These are phyloP conservation scores for Seira sanloemensis DNA, from an alignment of 2,888 invertebrate species.

Conservation along the genomic window DNA sequence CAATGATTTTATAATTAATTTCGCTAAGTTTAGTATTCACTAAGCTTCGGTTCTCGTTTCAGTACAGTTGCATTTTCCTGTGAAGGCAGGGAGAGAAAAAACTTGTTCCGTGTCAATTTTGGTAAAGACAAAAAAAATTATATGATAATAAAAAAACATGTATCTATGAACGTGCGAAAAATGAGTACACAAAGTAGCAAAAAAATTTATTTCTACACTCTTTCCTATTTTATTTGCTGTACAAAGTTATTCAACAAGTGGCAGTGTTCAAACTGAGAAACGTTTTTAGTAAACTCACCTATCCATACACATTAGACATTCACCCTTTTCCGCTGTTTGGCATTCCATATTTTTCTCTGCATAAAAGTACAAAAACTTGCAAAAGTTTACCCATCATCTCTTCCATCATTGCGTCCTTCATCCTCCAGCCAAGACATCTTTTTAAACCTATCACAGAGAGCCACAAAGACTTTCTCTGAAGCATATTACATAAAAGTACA, in stretches of 20 bases:
- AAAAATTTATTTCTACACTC: neutral
- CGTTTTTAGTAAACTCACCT: too few species aligned
- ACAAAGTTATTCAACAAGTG: constrained; percentile 31
- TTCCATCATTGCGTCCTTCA: too few species aligned
- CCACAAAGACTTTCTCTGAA: too few species aligned
- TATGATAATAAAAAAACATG: constrained; percentile 14
- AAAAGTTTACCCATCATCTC: too few species aligned
- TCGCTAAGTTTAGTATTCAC: neutral
- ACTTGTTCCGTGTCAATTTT: constrained; percentile 57
- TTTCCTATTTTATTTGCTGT: neutral
- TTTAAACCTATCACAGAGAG: too few species aligned
- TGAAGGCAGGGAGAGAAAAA: constrained; percentile 10
- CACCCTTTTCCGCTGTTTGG: too few species aligned
- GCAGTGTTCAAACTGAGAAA: constrained; percentile 38
- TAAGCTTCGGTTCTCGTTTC: neutral
- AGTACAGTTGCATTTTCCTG: neutral
- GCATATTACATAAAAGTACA: too few species aligned
- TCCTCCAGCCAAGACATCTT: too few species aligned
- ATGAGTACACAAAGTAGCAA: neutral
- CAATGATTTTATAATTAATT: neutral
- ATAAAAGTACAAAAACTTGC: too few species aligned
- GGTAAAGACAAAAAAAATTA: constrained; percentile 55
- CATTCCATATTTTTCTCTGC: too few species aligned
- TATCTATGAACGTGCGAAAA: constrained; percentile 41
- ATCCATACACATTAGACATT: too few species aligned